Evolutionary conservation across 1,140 invertebrate genomes (phyloP).

Genomic region (Eciton burchellii): DNA sequence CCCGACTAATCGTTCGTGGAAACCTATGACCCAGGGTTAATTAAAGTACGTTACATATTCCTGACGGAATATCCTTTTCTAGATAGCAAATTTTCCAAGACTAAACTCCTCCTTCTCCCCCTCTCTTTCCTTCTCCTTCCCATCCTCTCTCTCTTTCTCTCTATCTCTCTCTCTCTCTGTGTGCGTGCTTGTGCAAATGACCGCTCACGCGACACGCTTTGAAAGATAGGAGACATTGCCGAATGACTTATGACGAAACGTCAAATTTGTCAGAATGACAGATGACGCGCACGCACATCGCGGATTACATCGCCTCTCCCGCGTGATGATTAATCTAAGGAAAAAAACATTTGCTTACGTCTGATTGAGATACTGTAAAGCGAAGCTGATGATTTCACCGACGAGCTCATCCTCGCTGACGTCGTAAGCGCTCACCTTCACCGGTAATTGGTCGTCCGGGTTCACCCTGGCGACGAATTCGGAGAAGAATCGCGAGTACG

Average conservation of each 20-base stretch:
- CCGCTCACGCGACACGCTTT: background rate
- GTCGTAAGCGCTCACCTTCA: slow-evolving; percentile 89
- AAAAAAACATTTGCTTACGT: slow-evolving; percentile 87
- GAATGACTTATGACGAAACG: slow-evolving; percentile 3
- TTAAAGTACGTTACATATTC: background rate
- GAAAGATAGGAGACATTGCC: background rate
- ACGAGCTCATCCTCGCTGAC: slow-evolving; percentile 89
- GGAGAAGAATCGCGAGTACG: slow-evolving; percentile 89
- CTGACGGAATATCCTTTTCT: background rate
- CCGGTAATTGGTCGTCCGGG: slow-evolving; percentile 90
- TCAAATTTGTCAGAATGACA: slow-evolving; percentile 19
- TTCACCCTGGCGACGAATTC: slow-evolving; percentile 89
- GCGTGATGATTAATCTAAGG: slow-evolving; percentile 5
- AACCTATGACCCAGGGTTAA: background rate
- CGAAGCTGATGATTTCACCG: slow-evolving; percentile 92
- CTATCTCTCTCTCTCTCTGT: too few species aligned
- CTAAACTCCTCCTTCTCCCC: background rate
- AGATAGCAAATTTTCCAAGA: background rate
- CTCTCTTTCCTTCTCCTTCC: too few species aligned
- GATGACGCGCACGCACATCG: background rate
- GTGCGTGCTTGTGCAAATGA: too few species aligned
- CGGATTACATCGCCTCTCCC: slow-evolving; percentile 10
- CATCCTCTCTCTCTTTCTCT: too few species aligned
- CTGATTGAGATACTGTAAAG: slow-evolving; percentile 91
- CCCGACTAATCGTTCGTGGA: background rate